Percentiles rank a stretch among this genome's conserved stretches.
These are phyloP conservation scores for Mya arenaria DNA, from an alignment of 1,140 invertebrate species.

Conservation along the genomic window DNA sequence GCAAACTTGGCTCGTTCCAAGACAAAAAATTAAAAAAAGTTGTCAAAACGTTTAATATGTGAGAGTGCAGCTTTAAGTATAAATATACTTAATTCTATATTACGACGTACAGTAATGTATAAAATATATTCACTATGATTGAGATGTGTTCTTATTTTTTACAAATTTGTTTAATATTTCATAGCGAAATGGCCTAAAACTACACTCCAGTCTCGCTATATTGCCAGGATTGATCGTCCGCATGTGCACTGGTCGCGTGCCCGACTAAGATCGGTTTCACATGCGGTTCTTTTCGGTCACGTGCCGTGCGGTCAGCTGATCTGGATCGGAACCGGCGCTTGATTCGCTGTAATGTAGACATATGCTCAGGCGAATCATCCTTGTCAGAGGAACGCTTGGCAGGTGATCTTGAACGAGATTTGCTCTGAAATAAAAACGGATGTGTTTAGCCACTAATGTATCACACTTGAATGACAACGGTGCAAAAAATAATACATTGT, in stretches of 20 bases:
- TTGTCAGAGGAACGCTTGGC: background rate
- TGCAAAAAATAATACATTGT: too few relatives aligned
- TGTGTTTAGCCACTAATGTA: too few relatives aligned
- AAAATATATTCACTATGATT: background rate
- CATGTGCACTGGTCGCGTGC: slow-evolving; percentile 1
- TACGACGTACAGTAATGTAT: background rate
- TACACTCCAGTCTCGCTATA: slow-evolving; percentile 42
- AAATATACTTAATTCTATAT: background rate
- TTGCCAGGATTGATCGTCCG: slow-evolving; percentile 10
- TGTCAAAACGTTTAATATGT: background rate
- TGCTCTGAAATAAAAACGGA: slow-evolving; percentile 10
- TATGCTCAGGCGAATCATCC: background rate
- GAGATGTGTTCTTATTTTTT: background rate
- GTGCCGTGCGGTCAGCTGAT: slow-evolving; percentile 37
- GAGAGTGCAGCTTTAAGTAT: background rate
- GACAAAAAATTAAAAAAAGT: background rate
- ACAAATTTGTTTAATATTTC: background rate
- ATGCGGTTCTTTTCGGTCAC: slow-evolving; percentile 17
- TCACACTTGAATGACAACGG: too few relatives aligned
- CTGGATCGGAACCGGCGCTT: slow-evolving; percentile 38
- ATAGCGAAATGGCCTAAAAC: too few relatives aligned
- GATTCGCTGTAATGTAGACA: slow-evolving; percentile 16
- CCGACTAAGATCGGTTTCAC: slow-evolving; percentile 45
- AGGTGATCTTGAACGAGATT: background rate
- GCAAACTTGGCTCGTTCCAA: too few relatives aligned